Base-by-base conservation (phyloP, 2,797 vertebrate species). In the Capromys pilorides region DNA sequence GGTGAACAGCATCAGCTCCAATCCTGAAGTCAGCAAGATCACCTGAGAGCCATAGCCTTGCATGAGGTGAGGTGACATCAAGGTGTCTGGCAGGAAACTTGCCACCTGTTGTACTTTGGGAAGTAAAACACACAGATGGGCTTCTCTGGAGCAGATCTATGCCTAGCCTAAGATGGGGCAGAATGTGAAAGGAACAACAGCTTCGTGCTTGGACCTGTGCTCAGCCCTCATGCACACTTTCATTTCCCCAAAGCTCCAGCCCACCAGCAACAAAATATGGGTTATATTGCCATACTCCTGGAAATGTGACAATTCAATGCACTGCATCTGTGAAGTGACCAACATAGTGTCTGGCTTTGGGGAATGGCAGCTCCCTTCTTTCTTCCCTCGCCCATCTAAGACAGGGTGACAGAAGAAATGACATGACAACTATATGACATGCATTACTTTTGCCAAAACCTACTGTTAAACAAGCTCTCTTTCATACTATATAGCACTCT, bases 11-110 rank as follows among this genome's bases (percentile, higher is more conserved):
- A 97, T 98, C 61, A 99, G 97, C 36, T 92, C 88, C 21, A 91
- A 89, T 64, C 95, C 81, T 3, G 16, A 59, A 88, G 96, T 95
- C 91, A 94, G 67, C 95, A 99, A 97, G 57, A 98, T 77, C 67
- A 96, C 97, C 97, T 98, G 97, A 96, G 97, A 98, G 92, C 98
- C 98, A 8, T 98, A 98, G 73, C 98, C 98, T 97, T 98, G 98
- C 36, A 98, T 95, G 71, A 98, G 96, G 93, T 98, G 91, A 85
- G 98, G 69, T 62, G 97, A 95, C 39, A 82, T 93, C 80, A n/a
- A 2, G 61, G 21, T 28, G 36, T 92, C 33, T 0, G 82, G 80
- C 79, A 98, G 88, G 97, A 99, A 99, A 92, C 97, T 98, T 95
- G 97, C 98, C 79, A 99, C 97, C 97, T 98, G 98, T 84, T 98